These are phyloP conservation scores for Pantala flavescens DNA, from an alignment of 1,140 invertebrate species.

Conservation along the genomic window DNA sequence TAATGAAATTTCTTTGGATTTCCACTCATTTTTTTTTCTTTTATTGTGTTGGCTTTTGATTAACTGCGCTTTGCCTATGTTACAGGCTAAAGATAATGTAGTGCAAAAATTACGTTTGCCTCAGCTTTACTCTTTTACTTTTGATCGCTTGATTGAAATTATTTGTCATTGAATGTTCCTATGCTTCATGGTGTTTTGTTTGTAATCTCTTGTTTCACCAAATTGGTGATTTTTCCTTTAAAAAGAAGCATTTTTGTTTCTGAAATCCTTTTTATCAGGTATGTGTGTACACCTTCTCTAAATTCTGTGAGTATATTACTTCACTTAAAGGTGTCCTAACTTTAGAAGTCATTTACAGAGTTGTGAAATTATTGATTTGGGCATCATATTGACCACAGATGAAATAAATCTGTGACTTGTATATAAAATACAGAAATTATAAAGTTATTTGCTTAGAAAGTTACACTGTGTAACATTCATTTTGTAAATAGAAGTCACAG, in stretches of 20 bases:
- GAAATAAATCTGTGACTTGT: neutral
- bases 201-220: constrained; percentile 8
- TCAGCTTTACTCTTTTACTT: neutral
- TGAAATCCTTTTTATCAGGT: neutral
- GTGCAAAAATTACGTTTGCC: neutral
- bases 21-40: neutral
- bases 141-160: neutral
- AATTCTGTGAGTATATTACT: constrained; percentile 7
- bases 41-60: neutral
- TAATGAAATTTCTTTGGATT: neutral
- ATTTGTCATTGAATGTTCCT: constrained; percentile 7
- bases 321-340: neutral
- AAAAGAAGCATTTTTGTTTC: constrained; percentile 10
- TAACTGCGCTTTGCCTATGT: neutral
- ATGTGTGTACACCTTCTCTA: neutral
- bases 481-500: constrained; percentile 1
- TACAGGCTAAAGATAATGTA: neutral
- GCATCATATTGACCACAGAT: no score
- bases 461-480: neutral
- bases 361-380: neutral
- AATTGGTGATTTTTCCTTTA: constrained; percentile 10
- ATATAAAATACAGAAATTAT: neutral
- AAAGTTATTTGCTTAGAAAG: neutral
- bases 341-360: neutral
- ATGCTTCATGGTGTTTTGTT: constrained; percentile 5